These are phyloP conservation scores for Piezodorus guildinii DNA, from an alignment of 1,140 invertebrate genomes.

Conservation along the genomic window DNA sequence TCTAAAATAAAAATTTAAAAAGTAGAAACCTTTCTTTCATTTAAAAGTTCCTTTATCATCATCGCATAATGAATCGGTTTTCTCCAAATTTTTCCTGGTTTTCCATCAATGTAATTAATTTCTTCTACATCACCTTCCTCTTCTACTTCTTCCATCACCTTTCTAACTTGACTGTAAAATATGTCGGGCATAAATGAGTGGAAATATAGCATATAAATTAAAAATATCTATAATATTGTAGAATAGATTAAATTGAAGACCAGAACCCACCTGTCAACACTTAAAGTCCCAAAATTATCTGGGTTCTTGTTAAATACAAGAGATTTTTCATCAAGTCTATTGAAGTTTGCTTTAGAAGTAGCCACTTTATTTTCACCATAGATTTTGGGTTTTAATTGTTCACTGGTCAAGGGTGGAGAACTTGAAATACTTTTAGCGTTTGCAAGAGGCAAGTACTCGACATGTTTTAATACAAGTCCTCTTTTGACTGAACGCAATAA, in stretches of 20 bases:
- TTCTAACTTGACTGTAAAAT: background rate
- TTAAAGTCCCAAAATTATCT: background rate
- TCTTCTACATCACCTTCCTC: slow-evolving; percentile 26
- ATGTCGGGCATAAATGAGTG: background rate
- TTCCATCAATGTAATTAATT: slow-evolving; percentile 22
- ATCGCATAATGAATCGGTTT: slow-evolving; percentile 24
- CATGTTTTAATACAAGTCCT: too few relatives aligned
- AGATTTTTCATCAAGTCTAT: background rate
- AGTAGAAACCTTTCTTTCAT: slow-evolving; percentile 26
- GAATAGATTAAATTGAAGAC: too few relatives aligned
- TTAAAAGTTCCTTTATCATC: slow-evolving; percentile 26
- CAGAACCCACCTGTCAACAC: background rate
- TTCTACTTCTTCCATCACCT: slow-evolving; percentile 15
- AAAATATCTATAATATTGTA: background rate
- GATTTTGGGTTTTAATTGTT: too few relatives aligned
- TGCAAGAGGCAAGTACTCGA: too few relatives aligned
- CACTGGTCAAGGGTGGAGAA: too few relatives aligned
- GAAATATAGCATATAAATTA: too few relatives aligned
- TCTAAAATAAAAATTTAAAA: background rate
- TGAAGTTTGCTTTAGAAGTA: too few relatives aligned
- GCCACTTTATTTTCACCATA: too few relatives aligned
- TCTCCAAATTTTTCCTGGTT: slow-evolving; percentile 24
- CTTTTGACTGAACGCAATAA: too few relatives aligned
- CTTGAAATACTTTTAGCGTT: too few relatives aligned
- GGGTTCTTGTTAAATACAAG: background rate